These are phyloP conservation scores for Synanthedon andrenaeformis DNA, from an alignment of 2,888 invertebrate genomes.

Conservation along the genomic window DNA sequence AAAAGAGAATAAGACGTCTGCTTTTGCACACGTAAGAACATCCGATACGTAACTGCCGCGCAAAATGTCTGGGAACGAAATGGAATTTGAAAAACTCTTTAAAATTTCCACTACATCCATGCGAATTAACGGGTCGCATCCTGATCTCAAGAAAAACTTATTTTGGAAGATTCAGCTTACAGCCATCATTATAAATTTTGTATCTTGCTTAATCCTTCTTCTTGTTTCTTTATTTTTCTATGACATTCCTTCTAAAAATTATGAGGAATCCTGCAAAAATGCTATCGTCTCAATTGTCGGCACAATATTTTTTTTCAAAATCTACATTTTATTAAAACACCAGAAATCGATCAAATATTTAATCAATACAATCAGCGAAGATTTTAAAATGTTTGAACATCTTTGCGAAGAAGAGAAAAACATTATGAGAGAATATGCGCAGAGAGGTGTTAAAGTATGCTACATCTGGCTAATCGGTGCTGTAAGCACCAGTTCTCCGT, in stretches of 20 bases:
- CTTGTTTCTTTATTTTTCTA: slow-evolving; percentile 23
- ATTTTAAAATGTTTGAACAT: slow-evolving; percentile 24
- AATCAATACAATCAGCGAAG: slow-evolving; percentile 26
- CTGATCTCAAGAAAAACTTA: slow-evolving; percentile 15
- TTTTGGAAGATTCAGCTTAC: slow-evolving; percentile 19
- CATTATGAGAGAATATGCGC: slow-evolving; percentile 23
- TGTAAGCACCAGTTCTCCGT: slow-evolving; percentile 19
- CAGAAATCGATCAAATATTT: slow-evolving; percentile 20
- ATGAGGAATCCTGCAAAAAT: slow-evolving; percentile 34
- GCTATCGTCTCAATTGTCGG: slow-evolving; percentile 28
- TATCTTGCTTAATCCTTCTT: slow-evolving; percentile 13
- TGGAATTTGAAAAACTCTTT: slow-evolving; percentile 25
- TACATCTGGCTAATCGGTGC: slow-evolving; percentile 29
- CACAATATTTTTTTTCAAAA: slow-evolving; percentile 29
- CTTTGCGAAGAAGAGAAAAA: slow-evolving; percentile 21
- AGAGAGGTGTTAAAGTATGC: slow-evolving; percentile 25
- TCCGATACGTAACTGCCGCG: neutral
- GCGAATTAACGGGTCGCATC: slow-evolving; percentile 26
- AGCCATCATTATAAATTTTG: slow-evolving; percentile 11
- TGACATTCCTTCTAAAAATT: slow-evolving; percentile 23
- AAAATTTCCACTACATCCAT: slow-evolving; percentile 19
- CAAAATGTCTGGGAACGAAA: slow-evolving; percentile 10
- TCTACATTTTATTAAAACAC: slow-evolving; percentile 22
- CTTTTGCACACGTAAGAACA: too few species aligned
- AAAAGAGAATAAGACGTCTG: too few species aligned